Base-by-base conservation (phyloP, 2,888 invertebrate species). In the Morpho helenor region DNA sequence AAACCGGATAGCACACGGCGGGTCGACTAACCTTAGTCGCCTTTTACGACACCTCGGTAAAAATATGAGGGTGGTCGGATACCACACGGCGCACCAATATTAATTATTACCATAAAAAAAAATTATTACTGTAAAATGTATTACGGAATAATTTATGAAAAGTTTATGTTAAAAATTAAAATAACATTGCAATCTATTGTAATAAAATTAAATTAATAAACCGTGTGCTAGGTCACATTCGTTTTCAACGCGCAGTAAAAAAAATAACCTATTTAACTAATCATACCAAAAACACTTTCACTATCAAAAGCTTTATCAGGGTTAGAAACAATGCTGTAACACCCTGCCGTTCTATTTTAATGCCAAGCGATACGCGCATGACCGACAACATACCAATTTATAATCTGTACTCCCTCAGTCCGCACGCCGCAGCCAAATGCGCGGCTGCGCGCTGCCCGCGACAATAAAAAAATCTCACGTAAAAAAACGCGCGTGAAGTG, bases 401-500 rank as follows among this genome's bases (percentile, higher is more conserved):
- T 54, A 50, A 62, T 63, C 64, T 57, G 55, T 58, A 51, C 57
- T 47, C 56, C 8, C 56, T 44, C 57, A 62, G 59, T 58, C 75
- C 76, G 79, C 78, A 76, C 80, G 84, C 81, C 77, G 78, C 77
- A 72, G 78, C 77, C 71, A 68, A 64, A 63, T 80, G 89, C 85
- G 89, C 88, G 89, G 87, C 84, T 82, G 88, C 84, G 87, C 87
- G 87, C 86, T 82, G 84, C 82, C 61, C 67, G 71, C 68, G 63
- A 66, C 65, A 59, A 50, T 58, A 57, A 39, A 47, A 45, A 31
- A 70, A 9, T 43, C 22, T 22, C 23, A 22, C 52, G 52, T 44
- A 16, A 53, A 49, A 22, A 54, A 48, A 6, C 54, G 50, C 59
- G 59, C 39, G 54, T 48, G 54, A 8, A 47, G 53, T 54, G 54